phyloP scores from a whole-genome alignment of 2,797 vertebrate genomes.

The Sebastes minor region DNA sequence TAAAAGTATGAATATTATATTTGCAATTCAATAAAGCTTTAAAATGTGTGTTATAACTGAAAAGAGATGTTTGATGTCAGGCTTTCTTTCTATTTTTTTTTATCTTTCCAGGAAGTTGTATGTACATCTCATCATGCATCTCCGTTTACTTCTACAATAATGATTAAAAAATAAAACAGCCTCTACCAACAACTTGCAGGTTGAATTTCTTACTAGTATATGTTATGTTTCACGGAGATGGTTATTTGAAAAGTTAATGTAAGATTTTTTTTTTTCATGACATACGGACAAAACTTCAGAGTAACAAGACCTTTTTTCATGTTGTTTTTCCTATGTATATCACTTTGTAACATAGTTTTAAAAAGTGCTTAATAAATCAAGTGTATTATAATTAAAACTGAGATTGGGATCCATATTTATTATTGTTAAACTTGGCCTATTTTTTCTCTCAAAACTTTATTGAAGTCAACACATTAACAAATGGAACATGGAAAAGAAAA shows the following conservation, averaged over 20 bases:
- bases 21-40: background rate
- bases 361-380: background rate
- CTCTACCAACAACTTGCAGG: background rate
- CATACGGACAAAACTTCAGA: background rate
- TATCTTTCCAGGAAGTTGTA: background rate
- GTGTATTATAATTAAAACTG: background rate
- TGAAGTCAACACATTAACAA: background rate
- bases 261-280: background rate
- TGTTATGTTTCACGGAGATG: background rate
- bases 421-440: background rate
- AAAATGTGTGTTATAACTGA: conserved; percentile 1
- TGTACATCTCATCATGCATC: background rate
- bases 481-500: background rate
- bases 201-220: background rate
- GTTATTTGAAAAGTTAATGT: background rate
- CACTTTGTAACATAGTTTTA: background rate
- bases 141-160: background rate
- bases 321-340: background rate
- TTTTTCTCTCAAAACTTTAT: background rate
- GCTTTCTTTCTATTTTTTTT: background rate
- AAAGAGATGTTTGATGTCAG: background rate
- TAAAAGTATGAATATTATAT: background rate
- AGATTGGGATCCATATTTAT: background rate
- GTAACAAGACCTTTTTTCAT: background rate
- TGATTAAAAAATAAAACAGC: background rate